phyloP scores from a whole-genome alignment of 2,888 invertebrate genomes.

The Ornithoptera priamus region DNA sequence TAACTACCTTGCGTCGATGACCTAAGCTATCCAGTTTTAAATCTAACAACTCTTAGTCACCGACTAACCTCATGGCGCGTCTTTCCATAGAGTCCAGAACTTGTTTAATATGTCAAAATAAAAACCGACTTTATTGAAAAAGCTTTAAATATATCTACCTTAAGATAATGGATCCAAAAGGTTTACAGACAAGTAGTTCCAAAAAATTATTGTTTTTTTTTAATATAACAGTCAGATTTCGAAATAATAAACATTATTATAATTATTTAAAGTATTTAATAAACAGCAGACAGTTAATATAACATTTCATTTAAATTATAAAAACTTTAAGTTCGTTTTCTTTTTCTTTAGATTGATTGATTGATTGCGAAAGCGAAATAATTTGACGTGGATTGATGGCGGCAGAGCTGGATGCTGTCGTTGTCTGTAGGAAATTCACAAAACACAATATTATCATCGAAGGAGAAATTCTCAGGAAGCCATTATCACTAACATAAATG shows the following conservation, averaged over 20 bases:
- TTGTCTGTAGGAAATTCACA: constrained; percentile 1
- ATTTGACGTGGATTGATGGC: constrained; percentile 23
- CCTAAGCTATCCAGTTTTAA: no score
- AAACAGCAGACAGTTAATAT: neutral
- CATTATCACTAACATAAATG: neutral
- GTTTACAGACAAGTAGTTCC: no score
- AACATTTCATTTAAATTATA: constrained; percentile 1
- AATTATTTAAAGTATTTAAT: neutral
- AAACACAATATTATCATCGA: neutral
- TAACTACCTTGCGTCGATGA: no score
- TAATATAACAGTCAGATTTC: neutral
- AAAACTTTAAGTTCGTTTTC: constrained; percentile 12
- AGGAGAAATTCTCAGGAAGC: neutral
- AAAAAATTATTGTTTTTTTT: no score
- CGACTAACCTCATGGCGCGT: no score
- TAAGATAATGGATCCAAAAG: no score
- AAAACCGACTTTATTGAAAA: no score
- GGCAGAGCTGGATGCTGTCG: constrained; percentile 9
- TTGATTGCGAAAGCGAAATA: constrained; percentile 25
- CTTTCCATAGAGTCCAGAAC: no score
- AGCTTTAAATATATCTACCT: no score
- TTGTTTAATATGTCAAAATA: no score
- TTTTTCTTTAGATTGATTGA: constrained; percentile 25
- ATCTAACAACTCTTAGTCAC: no score
- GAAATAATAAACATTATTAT: no score